Conservation (phyloP, 2,797 vertebrate genomes). For the Rhyacichthys aspro region DNA sequence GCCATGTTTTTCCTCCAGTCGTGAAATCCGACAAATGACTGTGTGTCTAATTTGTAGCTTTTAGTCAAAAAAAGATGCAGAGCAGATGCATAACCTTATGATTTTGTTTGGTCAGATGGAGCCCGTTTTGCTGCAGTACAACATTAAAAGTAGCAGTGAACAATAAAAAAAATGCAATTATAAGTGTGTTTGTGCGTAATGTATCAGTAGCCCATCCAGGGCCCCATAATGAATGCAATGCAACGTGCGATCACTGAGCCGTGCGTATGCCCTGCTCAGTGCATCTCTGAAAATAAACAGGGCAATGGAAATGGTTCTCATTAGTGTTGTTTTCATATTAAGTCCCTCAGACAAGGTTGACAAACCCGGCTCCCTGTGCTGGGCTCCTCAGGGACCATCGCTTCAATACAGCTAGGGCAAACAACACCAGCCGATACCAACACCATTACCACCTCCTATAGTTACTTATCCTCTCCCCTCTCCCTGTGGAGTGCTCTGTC, state of each 20-base stretch:
- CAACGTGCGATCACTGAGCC: conserved; percentile 81
- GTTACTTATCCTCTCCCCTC: conserved; percentile 71
- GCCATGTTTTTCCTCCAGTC: conserved; percentile 16
- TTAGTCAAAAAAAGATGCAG: conserved; percentile 46
- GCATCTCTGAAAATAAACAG: conserved; percentile 81
- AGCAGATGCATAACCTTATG: conserved; percentile 52
- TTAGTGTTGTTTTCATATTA: conserved; percentile 83
- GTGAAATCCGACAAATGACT: conserved; percentile 15
- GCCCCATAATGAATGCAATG: conserved; percentile 80
- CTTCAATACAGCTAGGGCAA: conserved; percentile 76
- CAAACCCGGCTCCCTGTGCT: conserved; percentile 76
- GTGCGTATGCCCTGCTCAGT: conserved; percentile 71
- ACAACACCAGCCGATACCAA: conserved; percentile 76
- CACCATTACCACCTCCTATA: conserved; percentile 75
- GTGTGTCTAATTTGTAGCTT: conserved; percentile 39
- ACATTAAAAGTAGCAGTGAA: conserved; percentile 73
- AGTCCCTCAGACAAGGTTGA: conserved; percentile 80
- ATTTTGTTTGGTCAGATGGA: conserved; percentile 67
- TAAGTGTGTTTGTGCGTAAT: conserved; percentile 78
- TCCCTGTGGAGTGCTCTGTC: conserved; percentile 64
- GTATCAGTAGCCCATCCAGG: conserved; percentile 79
- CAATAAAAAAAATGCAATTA: conserved; percentile 78
- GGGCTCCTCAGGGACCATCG: conserved; percentile 74
- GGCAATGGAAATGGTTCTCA: conserved; percentile 81
- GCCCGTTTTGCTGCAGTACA: conserved; percentile 66